These are phyloP conservation scores for Philereme transversata DNA, from an alignment of 2,888 invertebrate species.

Conservation along the genomic window DNA sequence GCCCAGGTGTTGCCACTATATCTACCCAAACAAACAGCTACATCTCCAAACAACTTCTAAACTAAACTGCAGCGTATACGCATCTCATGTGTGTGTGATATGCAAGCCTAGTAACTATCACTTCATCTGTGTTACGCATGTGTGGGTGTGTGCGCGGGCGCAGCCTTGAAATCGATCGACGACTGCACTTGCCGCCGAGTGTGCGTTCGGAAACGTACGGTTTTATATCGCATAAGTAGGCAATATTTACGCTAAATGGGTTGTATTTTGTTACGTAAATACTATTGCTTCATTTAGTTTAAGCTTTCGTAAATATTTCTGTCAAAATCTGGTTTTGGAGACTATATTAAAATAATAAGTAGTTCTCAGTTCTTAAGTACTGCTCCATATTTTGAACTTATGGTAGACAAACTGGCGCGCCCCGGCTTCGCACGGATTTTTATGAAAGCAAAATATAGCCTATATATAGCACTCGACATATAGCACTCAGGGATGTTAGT, in stretches of 20 bases:
- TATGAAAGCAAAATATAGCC: too few species aligned
- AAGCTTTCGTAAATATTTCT: too few species aligned
- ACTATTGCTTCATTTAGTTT: not conserved
- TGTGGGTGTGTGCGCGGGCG: slow-evolving; percentile 45
- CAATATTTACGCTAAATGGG: slow-evolving; percentile 13
- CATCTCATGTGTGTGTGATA: slow-evolving; percentile 20
- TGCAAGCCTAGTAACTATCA: slow-evolving; percentile 24
- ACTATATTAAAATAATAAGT: too few species aligned
- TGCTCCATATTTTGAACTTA: too few species aligned
- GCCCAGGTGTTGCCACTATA: slow-evolving; percentile 19
- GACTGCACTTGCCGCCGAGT: slow-evolving; percentile 70
- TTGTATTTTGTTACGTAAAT: slow-evolving; percentile 3
- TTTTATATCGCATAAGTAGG: slow-evolving; percentile 12
- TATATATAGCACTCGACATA: too few species aligned
- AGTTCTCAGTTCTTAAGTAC: too few species aligned
- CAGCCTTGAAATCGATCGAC: slow-evolving; percentile 77
- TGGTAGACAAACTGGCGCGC: too few species aligned
- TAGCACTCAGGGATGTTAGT: too few species aligned
- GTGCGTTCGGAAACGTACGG: slow-evolving; percentile 54
- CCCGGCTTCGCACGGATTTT: too few species aligned
- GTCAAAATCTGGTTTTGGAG: too few species aligned
- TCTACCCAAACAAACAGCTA: slow-evolving; percentile 18
- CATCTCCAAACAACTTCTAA: slow-evolving; percentile 26
- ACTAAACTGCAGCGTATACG: slow-evolving; percentile 15
- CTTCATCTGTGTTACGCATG: slow-evolving; percentile 12